A percentile compares a stretch with the other conserved stretches of the same genome.
Conservation (phyloP, 1,140 invertebrate genomes). For the Andricus grossulariae region DNA sequence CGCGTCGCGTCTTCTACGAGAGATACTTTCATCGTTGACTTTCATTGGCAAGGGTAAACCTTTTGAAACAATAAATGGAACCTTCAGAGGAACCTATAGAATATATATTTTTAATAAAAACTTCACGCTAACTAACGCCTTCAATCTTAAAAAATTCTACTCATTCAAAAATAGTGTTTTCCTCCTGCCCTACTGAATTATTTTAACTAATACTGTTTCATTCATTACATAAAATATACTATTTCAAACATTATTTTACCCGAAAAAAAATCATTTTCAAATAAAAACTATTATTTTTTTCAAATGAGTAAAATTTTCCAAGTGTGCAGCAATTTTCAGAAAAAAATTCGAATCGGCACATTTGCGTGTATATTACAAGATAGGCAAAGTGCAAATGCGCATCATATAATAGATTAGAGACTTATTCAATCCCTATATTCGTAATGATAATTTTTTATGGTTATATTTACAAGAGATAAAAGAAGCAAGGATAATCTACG, state of each 20-base stretch:
- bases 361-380: conserved; percentile 26
- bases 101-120: conserved; percentile 26
- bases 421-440: neutral
- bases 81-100: conserved; percentile 4
- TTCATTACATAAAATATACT: too few species aligned
- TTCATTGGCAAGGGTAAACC: conserved; percentile 22
- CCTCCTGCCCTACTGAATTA: too few species aligned
- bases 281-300: neutral
- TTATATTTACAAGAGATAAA: conserved; percentile 66
- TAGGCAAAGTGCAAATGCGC: conserved; percentile 19
- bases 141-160: too few species aligned
- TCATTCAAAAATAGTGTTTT: too few species aligned
- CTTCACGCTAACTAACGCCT: neutral
- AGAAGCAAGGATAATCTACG: conserved; percentile 51
- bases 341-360: neutral
- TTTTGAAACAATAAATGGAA: neutral
- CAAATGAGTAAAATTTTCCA: neutral
- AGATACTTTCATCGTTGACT: conserved; percentile 31
- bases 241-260: too few species aligned
- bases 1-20: conserved; percentile 13
- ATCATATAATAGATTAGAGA: neutral
- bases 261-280: too few species aligned
- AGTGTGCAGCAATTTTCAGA: neutral
- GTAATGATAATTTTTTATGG: conserved; percentile 42
- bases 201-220: too few species aligned